A percentile compares a stretch with the other conserved stretches of the same genome.
These are phyloP conservation scores for Dermatophagoides farinae DNA, from an alignment of 1,140 invertebrate genomes.

Conservation along the genomic window DNA sequence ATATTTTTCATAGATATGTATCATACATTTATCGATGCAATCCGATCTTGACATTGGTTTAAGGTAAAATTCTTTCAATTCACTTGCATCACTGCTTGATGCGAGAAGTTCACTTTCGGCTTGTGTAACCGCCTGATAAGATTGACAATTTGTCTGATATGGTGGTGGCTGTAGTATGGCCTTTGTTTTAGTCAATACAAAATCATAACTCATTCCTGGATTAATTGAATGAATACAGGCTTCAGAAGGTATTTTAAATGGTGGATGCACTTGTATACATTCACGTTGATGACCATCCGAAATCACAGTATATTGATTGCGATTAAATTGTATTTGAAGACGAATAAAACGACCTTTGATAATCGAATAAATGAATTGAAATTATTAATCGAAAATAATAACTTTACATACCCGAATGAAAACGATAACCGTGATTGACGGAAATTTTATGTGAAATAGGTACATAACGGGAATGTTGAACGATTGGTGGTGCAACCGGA, in stretches of 20 bases:
- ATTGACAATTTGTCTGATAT: slow-evolving; percentile 9
- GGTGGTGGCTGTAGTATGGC: slow-evolving; percentile 11
- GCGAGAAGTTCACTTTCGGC: background rate
- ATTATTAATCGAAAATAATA: background rate
- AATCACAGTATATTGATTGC: slow-evolving; percentile 8
- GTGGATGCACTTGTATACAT: slow-evolving; percentile 11
- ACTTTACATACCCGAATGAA: slow-evolving; percentile 7
- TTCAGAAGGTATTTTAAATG: slow-evolving; percentile 10
- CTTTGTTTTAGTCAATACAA: slow-evolving; percentile 11
- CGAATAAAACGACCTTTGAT: slow-evolving; percentile 7
- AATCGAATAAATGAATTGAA: background rate
- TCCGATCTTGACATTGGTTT: slow-evolving; percentile 9
- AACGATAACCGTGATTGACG: slow-evolving; percentile 10
- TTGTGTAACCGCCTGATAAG: slow-evolving; percentile 6
- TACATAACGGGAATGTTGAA: slow-evolving; percentile 1
- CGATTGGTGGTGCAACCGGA: slow-evolving; percentile 2
- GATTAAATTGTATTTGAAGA: slow-evolving; percentile 10
- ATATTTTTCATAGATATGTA: slow-evolving; percentile 6
- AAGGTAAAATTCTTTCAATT: slow-evolving; percentile 6
- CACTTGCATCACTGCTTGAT: background rate
- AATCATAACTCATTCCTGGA: slow-evolving; percentile 9
- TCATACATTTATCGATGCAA: slow-evolving; percentile 13
- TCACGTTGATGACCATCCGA: slow-evolving; percentile 10
- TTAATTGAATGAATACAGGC: slow-evolving; percentile 9
- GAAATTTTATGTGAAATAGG: slow-evolving; percentile 6